Conservation (phyloP, 2,888 invertebrate genomes). For the Xestia sexstrigata region DNA sequence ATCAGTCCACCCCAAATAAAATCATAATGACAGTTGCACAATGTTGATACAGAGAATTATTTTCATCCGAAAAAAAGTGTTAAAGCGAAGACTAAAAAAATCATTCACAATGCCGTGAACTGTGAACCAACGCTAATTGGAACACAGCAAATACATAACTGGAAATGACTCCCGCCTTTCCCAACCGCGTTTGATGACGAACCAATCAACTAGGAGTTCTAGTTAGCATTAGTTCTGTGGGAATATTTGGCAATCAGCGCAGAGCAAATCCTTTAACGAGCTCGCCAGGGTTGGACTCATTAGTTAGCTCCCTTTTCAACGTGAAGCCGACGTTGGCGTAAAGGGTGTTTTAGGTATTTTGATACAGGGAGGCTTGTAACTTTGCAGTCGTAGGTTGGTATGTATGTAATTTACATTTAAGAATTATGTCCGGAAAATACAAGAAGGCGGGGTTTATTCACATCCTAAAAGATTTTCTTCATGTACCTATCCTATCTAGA, state of each 20-base stretch:
- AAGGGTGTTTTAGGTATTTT: not conserved
- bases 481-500: not conserved
- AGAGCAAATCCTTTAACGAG: slow-evolving; percentile 43
- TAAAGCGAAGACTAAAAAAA: not conserved
- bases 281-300: slow-evolving; percentile 24
- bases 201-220: slow-evolving; percentile 44
- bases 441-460: not conserved
- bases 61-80: not conserved
- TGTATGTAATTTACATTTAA: not conserved
- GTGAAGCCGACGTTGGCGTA: not conserved
- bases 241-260: slow-evolving; percentile 47
- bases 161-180: slow-evolving; percentile 40
- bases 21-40: not conserved
- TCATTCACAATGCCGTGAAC: not conserved
- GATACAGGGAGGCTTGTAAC: not conserved
- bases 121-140: slow-evolving; percentile 28
- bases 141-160: slow-evolving; percentile 30
- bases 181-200: slow-evolving; percentile 40
- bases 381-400: not conserved
- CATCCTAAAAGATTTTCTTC: not conserved
- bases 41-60: not conserved
- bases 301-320: slow-evolving; percentile 34
- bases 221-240: slow-evolving; percentile 39
- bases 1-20: no score
- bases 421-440: not conserved